Conservation (phyloP, 2,113 vertebrate genomes). For the Syngnathoides biaculeatus region DNA sequence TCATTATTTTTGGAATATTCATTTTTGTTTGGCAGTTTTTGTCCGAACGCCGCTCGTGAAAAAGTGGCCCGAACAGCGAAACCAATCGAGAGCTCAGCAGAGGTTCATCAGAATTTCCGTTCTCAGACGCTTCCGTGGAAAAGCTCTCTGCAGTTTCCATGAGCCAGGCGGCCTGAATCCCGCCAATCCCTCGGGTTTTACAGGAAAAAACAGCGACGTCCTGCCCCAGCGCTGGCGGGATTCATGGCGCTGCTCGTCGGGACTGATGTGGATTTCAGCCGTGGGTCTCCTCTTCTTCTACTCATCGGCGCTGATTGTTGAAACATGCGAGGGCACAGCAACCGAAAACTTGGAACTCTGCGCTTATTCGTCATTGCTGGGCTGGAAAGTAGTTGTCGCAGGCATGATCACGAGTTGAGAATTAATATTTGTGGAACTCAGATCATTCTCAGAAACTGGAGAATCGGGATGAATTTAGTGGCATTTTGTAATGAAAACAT, state of each 20-base stretch:
- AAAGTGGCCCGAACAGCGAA: constrained; percentile 13
- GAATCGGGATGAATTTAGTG: not conserved
- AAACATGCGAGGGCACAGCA: constrained; percentile 16
- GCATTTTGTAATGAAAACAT: not conserved
- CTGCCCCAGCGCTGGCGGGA: not conserved
- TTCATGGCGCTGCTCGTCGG: constrained; percentile 12
- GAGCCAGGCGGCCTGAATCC: constrained; percentile 34
- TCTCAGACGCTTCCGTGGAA: constrained; percentile 45
- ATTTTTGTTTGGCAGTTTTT: no score
- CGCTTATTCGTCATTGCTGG: not conserved
- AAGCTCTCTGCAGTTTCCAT: constrained; percentile 44
- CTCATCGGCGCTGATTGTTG: constrained; percentile 8
- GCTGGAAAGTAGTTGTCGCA: no score
- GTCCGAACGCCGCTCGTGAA: constrained; percentile 1
- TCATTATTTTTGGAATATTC: not conserved
- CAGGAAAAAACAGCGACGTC: constrained; percentile 32
- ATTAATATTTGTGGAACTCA: not conserved
- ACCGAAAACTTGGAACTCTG: constrained; percentile 19
- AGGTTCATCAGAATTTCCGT: constrained; percentile 53
- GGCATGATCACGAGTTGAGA: no score
- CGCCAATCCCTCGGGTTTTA: constrained; percentile 24
- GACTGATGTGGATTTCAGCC: constrained; percentile 1
- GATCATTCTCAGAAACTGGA: not conserved
- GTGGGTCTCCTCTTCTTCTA: not conserved
- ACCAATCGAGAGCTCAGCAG: constrained; percentile 33